Evolutionary conservation across 2,888 invertebrate genomes (phyloP).

Genomic region (Sinodicranocentrus sp.): DNA sequence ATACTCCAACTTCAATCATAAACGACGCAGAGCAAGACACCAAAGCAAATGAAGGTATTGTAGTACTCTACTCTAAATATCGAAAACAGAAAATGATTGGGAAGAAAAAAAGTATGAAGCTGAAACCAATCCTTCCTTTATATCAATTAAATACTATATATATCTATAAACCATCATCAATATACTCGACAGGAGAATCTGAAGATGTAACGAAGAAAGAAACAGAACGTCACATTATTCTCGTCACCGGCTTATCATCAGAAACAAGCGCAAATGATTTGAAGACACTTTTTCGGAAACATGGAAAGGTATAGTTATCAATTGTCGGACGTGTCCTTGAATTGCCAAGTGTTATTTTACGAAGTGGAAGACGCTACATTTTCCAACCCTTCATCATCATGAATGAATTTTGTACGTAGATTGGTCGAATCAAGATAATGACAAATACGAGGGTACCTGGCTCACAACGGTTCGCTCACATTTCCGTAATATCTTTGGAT

Average conservation of each 20-base stretch:
- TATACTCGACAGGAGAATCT: conserved; percentile 8
- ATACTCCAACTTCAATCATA: conserved; percentile 42
- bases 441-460: conserved; percentile 67
- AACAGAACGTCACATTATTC: conserved; percentile 61
- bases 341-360: not conserved
- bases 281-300: conserved; percentile 63
- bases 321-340: not conserved
- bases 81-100: not conserved
- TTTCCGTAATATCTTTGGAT: conserved; percentile 50
- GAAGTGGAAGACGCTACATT: not conserved
- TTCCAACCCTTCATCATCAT: conserved; percentile 9
- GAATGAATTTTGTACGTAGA: conserved; percentile 44
- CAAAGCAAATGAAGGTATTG: conserved; percentile 52
- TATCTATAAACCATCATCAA: conserved; percentile 18
- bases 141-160: not conserved
- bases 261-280: conserved; percentile 69
- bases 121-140: not conserved
- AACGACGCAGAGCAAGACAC: conserved; percentile 53
- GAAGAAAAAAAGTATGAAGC: conserved; percentile 13
- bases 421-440: conserved; percentile 71
- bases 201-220: conserved; percentile 22
- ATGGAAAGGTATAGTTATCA: conserved; percentile 67
- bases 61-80: not conserved
- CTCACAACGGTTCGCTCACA: conserved; percentile 69
- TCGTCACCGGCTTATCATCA: conserved; percentile 67